These are phyloP conservation scores for Enteromius radiatus DNA, from an alignment of 2,797 vertebrate genomes.

Conservation along the genomic window DNA sequence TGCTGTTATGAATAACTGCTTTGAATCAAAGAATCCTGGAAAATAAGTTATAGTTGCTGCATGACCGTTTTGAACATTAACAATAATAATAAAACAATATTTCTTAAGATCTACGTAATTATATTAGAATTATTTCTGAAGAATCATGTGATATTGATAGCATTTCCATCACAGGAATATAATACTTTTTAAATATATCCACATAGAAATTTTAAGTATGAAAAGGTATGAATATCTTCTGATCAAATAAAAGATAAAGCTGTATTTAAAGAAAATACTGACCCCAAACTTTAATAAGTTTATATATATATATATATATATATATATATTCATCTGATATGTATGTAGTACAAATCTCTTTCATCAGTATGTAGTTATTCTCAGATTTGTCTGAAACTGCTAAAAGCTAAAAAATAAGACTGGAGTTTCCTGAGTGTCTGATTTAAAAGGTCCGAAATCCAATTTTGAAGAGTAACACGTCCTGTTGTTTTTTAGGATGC, in stretches of 20 bases:
- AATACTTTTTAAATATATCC: not conserved
- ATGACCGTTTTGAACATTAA: not conserved
- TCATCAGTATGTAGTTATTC: not conserved
- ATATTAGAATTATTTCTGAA: not conserved
- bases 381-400: not conserved
- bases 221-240: not conserved
- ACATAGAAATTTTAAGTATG: not conserved
- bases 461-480: not conserved
- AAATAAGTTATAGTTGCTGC: not conserved
- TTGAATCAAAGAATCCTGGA: not conserved
- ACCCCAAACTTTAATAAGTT: not conserved
- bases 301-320: not conserved
- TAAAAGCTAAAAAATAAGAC: not conserved
- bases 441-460: slow-evolving; percentile 21
- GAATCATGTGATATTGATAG: not conserved
- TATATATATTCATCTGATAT: not conserved
- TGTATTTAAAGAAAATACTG: not conserved
- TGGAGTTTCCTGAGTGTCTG: not conserved
- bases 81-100: not conserved
- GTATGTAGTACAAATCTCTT: not conserved
- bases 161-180: not conserved
- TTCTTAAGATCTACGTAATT: not conserved
- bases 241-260: not conserved
- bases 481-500: slow-evolving; percentile 11
- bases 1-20: not conserved